Evolutionary conservation across 2,888 invertebrate genomes (phyloP), one percentile per base, ranked within the genome.

Genomic region (Plagodis pulveraria): DNA sequence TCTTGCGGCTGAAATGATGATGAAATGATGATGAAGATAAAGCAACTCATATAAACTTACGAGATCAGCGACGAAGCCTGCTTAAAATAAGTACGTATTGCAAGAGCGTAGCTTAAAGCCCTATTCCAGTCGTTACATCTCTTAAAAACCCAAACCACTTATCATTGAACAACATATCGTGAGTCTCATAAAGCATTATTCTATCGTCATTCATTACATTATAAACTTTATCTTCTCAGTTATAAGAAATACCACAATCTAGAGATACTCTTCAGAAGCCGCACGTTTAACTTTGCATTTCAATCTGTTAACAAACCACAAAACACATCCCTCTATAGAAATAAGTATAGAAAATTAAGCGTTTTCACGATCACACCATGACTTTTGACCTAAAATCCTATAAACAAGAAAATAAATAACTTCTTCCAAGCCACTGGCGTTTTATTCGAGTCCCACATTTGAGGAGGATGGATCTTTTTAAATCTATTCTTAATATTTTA

Each of bases 361-460:
- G 76, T 84, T 87, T 87, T 86, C 87, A 78, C 82, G 73, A 55
- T 69, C 77, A 74, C 73, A 76, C 77, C 72, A 66, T 77, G 74
- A 71, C 79, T 67, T 72, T 67, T 81, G 85, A 86, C 90, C 88
- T 77, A 75, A 71, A 85, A 81, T 73, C 84, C 91, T 71, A 89
- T 78, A 81, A 86, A 83, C 72, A 66, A 58, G 59, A 83, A 84
- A 89, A 91, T 90, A 90, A 89, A 90, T 88, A 89, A 78, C 76
- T 67, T 72, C 72, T 64, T 71, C 72, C 63, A 50, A 67, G 40
- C 63, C 63, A 63, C 59, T 59, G 50, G 60, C 51, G 71, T 81
- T 83, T 82, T 89, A 91, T 89, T 90, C 83, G 78, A 60, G 53
- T 67, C 46, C 62, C 51, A 50, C 53, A 56, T 56, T 46, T 63